Percentiles rank a stretch among this genome's conserved stretches.
Conservation (phyloP, 53 echinoderm and acorn worm species). For the Echinarachnius parma region DNA sequence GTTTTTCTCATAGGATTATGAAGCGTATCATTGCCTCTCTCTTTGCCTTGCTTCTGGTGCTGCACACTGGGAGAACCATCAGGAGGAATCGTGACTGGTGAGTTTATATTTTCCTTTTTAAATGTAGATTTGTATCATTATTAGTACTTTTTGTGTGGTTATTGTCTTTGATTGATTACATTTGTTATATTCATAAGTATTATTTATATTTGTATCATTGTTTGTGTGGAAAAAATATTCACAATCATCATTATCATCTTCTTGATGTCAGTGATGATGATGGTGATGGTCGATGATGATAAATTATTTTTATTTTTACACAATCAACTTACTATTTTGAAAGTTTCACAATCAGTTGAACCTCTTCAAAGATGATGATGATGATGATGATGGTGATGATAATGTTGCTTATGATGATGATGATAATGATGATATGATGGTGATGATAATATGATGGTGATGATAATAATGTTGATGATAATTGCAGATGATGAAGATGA, state of each 20-base stretch:
- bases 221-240: too few relatives aligned
- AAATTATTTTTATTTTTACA: neutral
- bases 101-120: neutral
- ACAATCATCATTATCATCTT: neutral
- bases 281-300: neutral
- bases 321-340: too few relatives aligned
- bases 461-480: too few relatives aligned
- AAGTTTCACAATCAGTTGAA: too few relatives aligned
- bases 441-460: neutral
- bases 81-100: conserved; percentile 67
- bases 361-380: neutral
- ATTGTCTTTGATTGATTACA: too few relatives aligned
- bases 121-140: neutral
- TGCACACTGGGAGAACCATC: conserved; percentile 58
- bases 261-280: neutral
- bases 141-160: too few relatives aligned
- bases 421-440: too few relatives aligned
- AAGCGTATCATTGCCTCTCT: conserved; percentile 16
- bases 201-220: too few relatives aligned
- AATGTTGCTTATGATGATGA: neutral
- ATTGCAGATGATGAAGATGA: too few relatives aligned
- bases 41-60: conserved; percentile 38
- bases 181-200: too few relatives aligned
- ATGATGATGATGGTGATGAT: neutral
- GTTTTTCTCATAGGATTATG: conserved; percentile 13